phyloP scores from a whole-genome alignment of 2,113 vertebrate genomes.

The Odontesthes bonariensis region DNA sequence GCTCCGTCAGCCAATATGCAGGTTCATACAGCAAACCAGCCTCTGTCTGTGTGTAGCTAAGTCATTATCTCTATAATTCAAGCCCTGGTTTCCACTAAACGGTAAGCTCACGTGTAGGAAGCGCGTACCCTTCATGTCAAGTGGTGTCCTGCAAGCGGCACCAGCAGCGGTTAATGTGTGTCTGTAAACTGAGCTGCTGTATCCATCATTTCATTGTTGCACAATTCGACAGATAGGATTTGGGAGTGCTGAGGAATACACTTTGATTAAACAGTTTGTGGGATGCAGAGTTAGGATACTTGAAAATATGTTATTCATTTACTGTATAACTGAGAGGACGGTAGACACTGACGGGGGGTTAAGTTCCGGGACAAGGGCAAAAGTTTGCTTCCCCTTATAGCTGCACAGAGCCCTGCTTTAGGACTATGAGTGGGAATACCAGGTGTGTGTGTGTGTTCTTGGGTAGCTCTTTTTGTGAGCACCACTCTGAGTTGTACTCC shows the following conservation, averaged over 20 bases:
- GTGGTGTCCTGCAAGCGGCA: background rate
- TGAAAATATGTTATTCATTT: background rate
- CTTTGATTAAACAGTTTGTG: background rate
- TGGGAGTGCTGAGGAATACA: background rate
- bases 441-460: background rate
- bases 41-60: background rate
- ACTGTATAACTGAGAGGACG: slow-evolving; percentile 3
- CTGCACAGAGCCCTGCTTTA: background rate
- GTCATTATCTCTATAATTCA: background rate
- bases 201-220: background rate
- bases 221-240: background rate
- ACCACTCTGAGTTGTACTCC: background rate
- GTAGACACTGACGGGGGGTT: too few relatives aligned
- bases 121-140: background rate
- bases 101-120: background rate
- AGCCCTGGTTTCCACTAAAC: background rate
- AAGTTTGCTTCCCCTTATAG: background rate
- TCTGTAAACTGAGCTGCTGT: background rate
- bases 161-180: background rate
- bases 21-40: background rate
- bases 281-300: background rate
- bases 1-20: background rate
- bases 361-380: background rate
- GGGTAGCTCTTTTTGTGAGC: background rate
- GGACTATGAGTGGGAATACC: background rate